Evolutionary conservation across 2,888 invertebrate genomes (phyloP).

Genomic region (Eupithecia dodoneata): DNA sequence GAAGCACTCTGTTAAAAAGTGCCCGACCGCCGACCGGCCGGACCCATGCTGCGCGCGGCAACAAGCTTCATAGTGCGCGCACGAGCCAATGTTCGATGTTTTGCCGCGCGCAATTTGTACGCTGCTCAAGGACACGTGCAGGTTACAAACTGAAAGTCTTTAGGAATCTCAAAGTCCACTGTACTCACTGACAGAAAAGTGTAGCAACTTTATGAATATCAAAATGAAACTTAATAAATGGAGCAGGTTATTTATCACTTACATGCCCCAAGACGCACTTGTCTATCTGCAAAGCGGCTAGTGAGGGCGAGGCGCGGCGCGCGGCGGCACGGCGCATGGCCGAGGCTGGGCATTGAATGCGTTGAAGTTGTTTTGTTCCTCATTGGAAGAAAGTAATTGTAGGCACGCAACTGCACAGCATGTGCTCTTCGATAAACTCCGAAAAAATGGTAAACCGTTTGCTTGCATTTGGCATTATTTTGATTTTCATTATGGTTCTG

Average conservation of each 20-base stretch:
- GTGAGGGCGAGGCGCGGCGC: too few species aligned
- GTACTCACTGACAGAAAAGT: not conserved
- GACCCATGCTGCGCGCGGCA: too few species aligned
- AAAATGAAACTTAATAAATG: not conserved
- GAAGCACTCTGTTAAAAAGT: too few species aligned
- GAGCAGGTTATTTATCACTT: not conserved
- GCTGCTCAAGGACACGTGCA: not conserved
- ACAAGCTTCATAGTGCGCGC: too few species aligned
- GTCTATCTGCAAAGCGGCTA: too few species aligned
- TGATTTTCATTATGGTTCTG: not conserved
- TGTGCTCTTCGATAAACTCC: not conserved
- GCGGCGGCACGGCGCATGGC: too few species aligned
- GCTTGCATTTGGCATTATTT: not conserved
- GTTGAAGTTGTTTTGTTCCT: not conserved
- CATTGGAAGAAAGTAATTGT: not conserved
- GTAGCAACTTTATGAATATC: not conserved
- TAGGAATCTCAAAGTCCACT: not conserved
- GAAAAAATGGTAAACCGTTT: not conserved
- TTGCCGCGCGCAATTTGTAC: too few species aligned
- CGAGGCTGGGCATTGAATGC: too few species aligned
- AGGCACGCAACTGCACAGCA: not conserved
- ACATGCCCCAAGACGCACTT: too few species aligned
- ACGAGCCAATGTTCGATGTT: too few species aligned
- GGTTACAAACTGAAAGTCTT: not conserved
- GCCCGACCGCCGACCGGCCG: too few species aligned